These are phyloP conservation scores for Trissoscelio sp. DNA, from an alignment of 2,888 invertebrate genomes.

Conservation along the genomic window DNA sequence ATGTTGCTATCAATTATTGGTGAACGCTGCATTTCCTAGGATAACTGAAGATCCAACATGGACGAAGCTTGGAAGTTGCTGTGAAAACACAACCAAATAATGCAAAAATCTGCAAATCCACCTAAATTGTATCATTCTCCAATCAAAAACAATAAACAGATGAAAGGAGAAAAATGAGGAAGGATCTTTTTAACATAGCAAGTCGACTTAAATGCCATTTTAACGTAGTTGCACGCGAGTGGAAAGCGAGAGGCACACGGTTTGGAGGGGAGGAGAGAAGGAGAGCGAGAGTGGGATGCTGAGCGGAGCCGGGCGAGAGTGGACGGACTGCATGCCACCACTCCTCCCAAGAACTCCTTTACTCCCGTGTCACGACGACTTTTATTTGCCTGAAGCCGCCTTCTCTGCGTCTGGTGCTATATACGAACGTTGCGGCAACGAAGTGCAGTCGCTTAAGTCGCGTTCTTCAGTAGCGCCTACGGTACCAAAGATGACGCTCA, in stretches of 20 bases:
- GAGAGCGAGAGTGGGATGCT: constrained; percentile 72
- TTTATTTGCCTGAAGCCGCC: constrained; percentile 76
- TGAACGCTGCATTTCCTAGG: constrained; percentile 22
- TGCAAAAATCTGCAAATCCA: too few relatives aligned
- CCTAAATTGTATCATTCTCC: too few relatives aligned
- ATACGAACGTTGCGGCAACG: constrained; percentile 59
- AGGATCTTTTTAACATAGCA: constrained; percentile 5
- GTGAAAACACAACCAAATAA: too few relatives aligned
- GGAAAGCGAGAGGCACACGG: constrained; percentile 62
- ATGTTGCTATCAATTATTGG: background rate
- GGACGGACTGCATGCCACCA: constrained; percentile 83
- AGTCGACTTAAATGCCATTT: constrained; percentile 52
- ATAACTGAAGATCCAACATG: constrained; percentile 33
- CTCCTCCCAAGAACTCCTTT: constrained; percentile 74
- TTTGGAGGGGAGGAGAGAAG: constrained; percentile 52
- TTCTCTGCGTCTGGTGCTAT: constrained; percentile 69
- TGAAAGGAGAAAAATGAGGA: constrained; percentile 13
- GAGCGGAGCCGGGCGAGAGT: constrained; percentile 79
- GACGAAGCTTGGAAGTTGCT: constrained; percentile 25
- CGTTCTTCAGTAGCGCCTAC: constrained; percentile 60
- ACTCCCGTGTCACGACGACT: constrained; percentile 77
- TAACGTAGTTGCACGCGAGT: constrained; percentile 50
- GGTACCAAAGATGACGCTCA: constrained; percentile 55
- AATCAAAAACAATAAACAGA: too few relatives aligned
- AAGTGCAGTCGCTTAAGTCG: constrained; percentile 59